Base-by-base conservation (phyloP, 2,113 vertebrate species). In the Microtus richardsoni region DNA sequence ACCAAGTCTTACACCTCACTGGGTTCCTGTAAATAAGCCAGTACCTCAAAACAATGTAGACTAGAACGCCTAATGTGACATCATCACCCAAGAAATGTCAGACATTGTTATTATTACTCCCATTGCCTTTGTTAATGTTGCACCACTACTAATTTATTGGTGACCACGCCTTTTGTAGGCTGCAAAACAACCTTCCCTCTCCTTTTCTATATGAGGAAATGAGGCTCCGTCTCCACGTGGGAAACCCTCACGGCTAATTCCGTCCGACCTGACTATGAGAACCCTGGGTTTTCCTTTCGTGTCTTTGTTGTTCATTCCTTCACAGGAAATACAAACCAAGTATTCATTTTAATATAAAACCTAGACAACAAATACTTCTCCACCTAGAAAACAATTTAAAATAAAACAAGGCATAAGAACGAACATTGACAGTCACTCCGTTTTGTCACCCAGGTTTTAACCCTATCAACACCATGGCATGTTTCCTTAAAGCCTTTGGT, bases 301-400 rank as follows among this genome's bases (percentile, higher is more conserved):
- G 39, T 7, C 28, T 91, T 77, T 74, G 39, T 28, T 58, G 1
- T 78, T 33, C 9, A 78, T 60, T 4, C 52, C 52, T 94, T 78
- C 39, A 13, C 6, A 33, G 52, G 17, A 96, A 95, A 73, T 74
- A 64, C 16, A 75, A 91, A 83, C n/a, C 70, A 28, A 84, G 5
- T 41, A 78, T 41, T 86, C 41, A 73, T 92, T 33, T 93, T 85
- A 94, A 90, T 47, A 54, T 91, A 78, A 85, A 49, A 71, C 62
- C 66, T 88, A 68, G 89, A 33, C 10, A 82, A 68, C 82, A 79
- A 79, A 52, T 62, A 77, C 14, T 14, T 36, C 28, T 68, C 91
- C 68, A 62, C 84, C 68, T 54, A 74, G 44, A 87, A 93, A 94
- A 36, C 30, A 60, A 26, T 79, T 58, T 60, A 82, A 96, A 85